Evolutionary conservation across 64 coral and sea anemone genomes (phyloP).

Genomic region (Montipora sp.): DNA sequence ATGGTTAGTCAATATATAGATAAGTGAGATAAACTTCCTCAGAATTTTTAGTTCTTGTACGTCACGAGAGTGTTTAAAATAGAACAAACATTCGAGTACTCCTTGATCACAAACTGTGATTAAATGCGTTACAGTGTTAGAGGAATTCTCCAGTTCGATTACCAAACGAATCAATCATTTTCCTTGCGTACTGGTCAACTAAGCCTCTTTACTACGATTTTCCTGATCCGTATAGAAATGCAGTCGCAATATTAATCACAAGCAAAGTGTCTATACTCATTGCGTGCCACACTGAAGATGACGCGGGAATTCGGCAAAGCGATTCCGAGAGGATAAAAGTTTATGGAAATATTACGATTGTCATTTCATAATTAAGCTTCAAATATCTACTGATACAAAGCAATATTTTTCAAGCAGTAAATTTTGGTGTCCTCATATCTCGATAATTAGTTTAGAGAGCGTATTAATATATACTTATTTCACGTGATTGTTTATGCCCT

Average conservation of each 20-base stretch:
- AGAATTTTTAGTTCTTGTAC: neutral
- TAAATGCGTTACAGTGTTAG: neutral
- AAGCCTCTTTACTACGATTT: neutral
- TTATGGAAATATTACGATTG: slow-evolving; percentile 11
- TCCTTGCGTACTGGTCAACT: neutral
- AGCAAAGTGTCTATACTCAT: neutral
- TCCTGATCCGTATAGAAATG: neutral
- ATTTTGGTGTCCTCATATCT: neutral
- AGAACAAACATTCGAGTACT: neutral
- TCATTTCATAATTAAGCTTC: slow-evolving; percentile 2
- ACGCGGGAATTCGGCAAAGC: neutral
- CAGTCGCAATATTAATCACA: neutral
- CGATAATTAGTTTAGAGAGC: neutral
- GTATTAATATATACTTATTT: neutral
- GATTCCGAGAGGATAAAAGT: neutral
- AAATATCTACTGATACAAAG: neutral
- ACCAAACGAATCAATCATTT: neutral
- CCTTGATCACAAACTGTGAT: neutral
- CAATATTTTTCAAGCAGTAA: neutral
- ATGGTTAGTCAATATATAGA: slow-evolving; percentile 19
- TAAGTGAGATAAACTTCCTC: neutral
- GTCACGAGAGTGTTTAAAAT: slow-evolving; percentile 17
- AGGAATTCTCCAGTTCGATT: neutral
- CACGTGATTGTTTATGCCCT: slow-evolving; percentile 27
- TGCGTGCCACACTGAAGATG: neutral